Base-by-base conservation (phyloP, 92 coral and sea anemone genomes). In the Heteractis magnifica region DNA sequence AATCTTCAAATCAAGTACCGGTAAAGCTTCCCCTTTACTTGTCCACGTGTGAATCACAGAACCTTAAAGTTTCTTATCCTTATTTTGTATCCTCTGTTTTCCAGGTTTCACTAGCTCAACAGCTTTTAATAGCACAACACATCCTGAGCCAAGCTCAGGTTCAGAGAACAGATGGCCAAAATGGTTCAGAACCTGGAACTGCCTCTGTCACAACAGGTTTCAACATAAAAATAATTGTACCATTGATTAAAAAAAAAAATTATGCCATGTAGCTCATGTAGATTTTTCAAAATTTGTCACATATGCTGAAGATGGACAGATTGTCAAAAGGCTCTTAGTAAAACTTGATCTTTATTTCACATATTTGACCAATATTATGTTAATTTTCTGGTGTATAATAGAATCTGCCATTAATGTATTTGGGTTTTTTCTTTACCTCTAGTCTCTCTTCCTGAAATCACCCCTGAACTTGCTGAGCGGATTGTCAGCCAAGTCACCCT, bases 41-140 rank as follows among this genome's bases (percentile, higher is more conserved):
- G 44, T 1, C 44, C 3, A 26, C 1, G 34, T 34, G 44, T 9
- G 59, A 8, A 8, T 13, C 59, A 55, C 14, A n/a, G 19, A 62
- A 10, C 7, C 6, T 3, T 23, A 62, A 16, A 23, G 6, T 62
- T 62, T 62, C 0, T 4, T 16, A 62, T 62, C 0, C 14, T 5
- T 6, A 7, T 13, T 65, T 21, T 64, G n/a, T 56, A 2, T 41
- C 13, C 23, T 71, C 10, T 8, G 49, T 82, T 73, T 21, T 71
- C 48, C 44, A 85, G 90, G 92, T 93, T 71, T 91, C 94, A 8
- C 85, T 93, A 41, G 98, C 98, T 10, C 98, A 93, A 81, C 98
- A 93, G 81, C 88, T 93, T 12, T 87, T 93, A 26, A 88, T 93
- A 16, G 98, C 98, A 10, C 98, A 93, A 77, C 98, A 93, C 65